Conservation (phyloP, 2,888 invertebrate species). For the Malthinus seriepunctatus region DNA sequence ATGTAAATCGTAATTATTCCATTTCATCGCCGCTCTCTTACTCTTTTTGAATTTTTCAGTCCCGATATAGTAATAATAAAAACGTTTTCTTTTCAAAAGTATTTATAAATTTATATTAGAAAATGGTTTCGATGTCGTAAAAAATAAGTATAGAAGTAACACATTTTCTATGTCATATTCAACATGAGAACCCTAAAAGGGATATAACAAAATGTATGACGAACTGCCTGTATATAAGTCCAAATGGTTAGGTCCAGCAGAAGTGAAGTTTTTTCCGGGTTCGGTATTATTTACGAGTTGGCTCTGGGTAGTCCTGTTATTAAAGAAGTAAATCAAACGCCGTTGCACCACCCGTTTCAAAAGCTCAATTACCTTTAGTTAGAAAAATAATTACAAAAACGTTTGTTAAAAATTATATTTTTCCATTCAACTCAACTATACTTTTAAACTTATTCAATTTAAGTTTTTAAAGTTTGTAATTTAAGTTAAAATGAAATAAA, state of each 20-base stretch:
- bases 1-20: too few relatives aligned
- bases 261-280: conserved; percentile 18
- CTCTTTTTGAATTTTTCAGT: too few relatives aligned
- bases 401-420: too few relatives aligned
- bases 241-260: conserved; percentile 10
- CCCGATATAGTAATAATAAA: too few relatives aligned
- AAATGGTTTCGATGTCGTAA: neutral
- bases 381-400: conserved; percentile 14
- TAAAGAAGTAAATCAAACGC: conserved; percentile 41
- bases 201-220: conserved; percentile 15
- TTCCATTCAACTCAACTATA: neutral
- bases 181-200: conserved; percentile 7
- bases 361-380: conserved; percentile 20
- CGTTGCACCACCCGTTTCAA: conserved; percentile 16
- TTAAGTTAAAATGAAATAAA: neutral
- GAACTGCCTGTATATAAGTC: conserved; percentile 10
- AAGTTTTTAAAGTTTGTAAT: neutral
- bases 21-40: too few relatives aligned
- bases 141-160: conserved; percentile 3
- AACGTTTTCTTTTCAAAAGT: neutral
- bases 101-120: neutral
- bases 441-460: neutral
- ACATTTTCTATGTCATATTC: conserved; percentile 15
- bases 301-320: conserved; percentile 39
- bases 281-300: conserved; percentile 40